Evolutionary conservation across 2,113 vertebrate species (phyloP), one percentile per base, ranked within the genome.

Genomic region (Platysternon megacephalum): DNA sequence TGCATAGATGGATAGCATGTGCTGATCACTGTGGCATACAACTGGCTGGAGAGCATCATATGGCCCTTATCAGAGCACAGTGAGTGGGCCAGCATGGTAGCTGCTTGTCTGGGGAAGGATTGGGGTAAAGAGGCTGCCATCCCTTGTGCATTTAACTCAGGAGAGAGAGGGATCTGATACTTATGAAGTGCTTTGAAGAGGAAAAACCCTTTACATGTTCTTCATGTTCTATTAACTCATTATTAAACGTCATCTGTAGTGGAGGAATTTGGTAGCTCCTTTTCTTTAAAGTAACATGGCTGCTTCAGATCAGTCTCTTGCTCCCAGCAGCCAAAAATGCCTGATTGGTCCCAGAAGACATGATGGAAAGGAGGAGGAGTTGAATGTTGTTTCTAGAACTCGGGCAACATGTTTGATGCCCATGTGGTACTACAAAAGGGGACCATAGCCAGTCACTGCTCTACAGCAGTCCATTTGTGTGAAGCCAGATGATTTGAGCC

Each of bases 181-280:
- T 51, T 9, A 1, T 2, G 3, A 11, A 13, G 5, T 17, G 6
- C 19, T 79, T 58, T n/a, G 24, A 94, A 44, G 32, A 14, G 5
- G 6, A 17, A 28, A 56, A 90, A 22, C 0, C 2, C 2, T 82
- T 85, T 68, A 11, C 35, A 93, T 90, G 11, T 49, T 17, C 80
- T 82, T 16, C 52, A 39, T 8, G 3, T 28, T 83, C 28, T 78
- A 19, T 21, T 53, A 74, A 5, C 0, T 0, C 52, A 52, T 52
- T 7, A 21, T 84, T 9, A 83, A 0, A 78, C 28, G 65, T n/a
- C 35, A 8, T 17, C 17, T 16, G 90, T 74, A 89, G 21, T 29
- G 8, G 42, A 46, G 21, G 12, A 26, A 2, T 58, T 83, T 5
- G 6, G 9, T 53, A 16, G 3, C 14, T 44, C 1, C 0, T 26